Percentiles rank a stretch among this genome's conserved stretches.
Conservation (phyloP, 2,888 invertebrate species). For the Brachyptera putata region DNA sequence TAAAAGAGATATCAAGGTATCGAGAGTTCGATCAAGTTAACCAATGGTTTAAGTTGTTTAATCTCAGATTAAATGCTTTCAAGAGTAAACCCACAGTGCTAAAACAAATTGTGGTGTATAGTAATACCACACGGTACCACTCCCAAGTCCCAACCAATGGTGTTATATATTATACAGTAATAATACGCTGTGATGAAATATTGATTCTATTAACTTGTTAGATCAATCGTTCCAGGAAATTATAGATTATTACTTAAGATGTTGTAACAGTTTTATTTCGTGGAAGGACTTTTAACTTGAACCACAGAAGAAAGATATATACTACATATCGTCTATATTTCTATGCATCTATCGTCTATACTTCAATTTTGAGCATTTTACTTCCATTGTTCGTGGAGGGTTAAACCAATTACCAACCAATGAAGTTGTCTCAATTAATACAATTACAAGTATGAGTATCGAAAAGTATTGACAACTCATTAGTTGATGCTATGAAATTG, state of each 20-base stretch:
- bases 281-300: neutral
- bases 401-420: too few relatives aligned
- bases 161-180: too few relatives aligned
- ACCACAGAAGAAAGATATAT: too few relatives aligned
- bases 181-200: too few relatives aligned
- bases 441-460: too few relatives aligned
- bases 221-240: neutral
- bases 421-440: too few relatives aligned
- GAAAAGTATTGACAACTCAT: too few relatives aligned
- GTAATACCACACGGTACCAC: neutral
- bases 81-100: neutral
- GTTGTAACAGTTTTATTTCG: neutral
- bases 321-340: too few relatives aligned
- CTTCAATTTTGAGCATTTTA: too few relatives aligned
- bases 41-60: conserved; percentile 1
- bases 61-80: conserved; percentile 10
- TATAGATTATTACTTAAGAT: neutral
- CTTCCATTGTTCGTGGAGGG: too few relatives aligned
- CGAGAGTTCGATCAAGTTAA: neutral
- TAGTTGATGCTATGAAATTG: too few relatives aligned
- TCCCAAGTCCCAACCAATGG: neutral
- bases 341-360: too few relatives aligned
- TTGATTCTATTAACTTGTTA: neutral
- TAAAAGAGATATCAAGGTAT: neutral
- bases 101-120: neutral